phyloP scores from a whole-genome alignment of 2,113 vertebrate genomes.

The Paralichthys olivaceus region DNA sequence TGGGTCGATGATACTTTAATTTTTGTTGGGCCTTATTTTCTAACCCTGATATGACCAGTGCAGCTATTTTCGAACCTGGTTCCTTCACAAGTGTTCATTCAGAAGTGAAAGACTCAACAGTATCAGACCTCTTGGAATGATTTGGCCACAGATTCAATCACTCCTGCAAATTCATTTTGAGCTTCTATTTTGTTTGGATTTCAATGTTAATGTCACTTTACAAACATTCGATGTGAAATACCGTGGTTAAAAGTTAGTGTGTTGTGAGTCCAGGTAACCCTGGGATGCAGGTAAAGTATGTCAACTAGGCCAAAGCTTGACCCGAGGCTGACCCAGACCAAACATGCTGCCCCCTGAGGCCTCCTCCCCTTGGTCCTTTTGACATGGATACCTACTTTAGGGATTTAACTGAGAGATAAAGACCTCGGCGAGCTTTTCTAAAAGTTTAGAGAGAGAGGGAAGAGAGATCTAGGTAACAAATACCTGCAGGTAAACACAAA shows the following conservation, averaged over 20 bases:
- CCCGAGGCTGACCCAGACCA: conserved; percentile 88
- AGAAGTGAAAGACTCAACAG: background rate
- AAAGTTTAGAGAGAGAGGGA: conserved; percentile 58
- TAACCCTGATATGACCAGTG: conserved; percentile 13
- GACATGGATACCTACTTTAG: conserved; percentile 92
- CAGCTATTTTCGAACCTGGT: conserved; percentile 3
- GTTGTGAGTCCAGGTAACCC: conserved; percentile 16
- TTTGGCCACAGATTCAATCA: background rate
- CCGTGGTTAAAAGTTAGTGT: background rate
- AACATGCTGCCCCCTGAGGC: conserved; percentile 83
- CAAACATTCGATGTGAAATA: conserved; percentile 10
- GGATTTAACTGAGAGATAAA: conserved; percentile 82
- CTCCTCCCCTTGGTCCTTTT: conserved; percentile 80
- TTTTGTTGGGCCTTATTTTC: conserved; percentile 71
- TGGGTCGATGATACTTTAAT: conserved; percentile 78
- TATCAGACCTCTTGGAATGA: background rate
- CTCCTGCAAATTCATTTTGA: background rate
- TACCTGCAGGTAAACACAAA: conserved; percentile 72
- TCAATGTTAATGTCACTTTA: background rate
- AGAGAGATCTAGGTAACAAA: conserved; percentile 67
- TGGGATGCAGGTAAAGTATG: conserved; percentile 27
- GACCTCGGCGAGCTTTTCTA: conserved; percentile 63
- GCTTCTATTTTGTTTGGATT: background rate
- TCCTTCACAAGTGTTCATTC: background rate
- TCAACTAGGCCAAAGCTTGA: conserved; percentile 82